Base-by-base conservation (phyloP, 1,140 invertebrate species). In the Leptonema lineaticorne region DNA sequence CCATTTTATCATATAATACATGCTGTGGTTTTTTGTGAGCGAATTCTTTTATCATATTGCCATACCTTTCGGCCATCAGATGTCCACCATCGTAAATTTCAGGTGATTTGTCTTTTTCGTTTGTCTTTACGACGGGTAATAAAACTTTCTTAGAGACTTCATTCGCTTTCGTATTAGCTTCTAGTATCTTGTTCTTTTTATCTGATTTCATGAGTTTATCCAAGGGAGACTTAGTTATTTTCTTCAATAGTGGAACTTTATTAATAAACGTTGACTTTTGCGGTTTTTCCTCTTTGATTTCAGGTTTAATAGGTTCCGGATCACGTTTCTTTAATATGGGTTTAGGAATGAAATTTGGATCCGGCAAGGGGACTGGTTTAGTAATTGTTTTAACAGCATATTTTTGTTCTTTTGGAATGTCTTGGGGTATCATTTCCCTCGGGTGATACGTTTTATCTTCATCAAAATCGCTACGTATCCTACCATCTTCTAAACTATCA, bases 41-140 rank as follows among this genome's bases (percentile, higher is more conserved):
- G 60, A 87, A 87, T 76, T 89, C 87, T 67, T 86, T 86, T 1
- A 93, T 89, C 63, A 94, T 88, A 75, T 91, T 90, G 18, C 89
- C 89, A 70, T 94, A 94, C 75, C 92, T 89, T 79, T 90, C 89
- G 16, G 90, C 87, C 0, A 90, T 85, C 0, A 88, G 88, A 75
- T 86, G 87, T 0, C 86, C 79, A 75, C 87, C 87, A 70, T 90
- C 88, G 70, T 82, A 76, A 73, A 76, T 76, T 20, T 82, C 78
- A 48, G 59, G 64, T 29, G 8, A 33, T 30, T 53, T 69, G 18
- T 64, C 60, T 33, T 30, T 14, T 48, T 59, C 50, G 24, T 65
- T 57, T 58, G 57, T 27, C 14, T 33, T 14, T 48, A 58, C 33
- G 22, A 27, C 27, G 58, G 46, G 7, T 68, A 16, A 16, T 37